These are phyloP conservation scores for Galleria mellonella DNA, from an alignment of 1,140 invertebrate genomes.

Conservation along the genomic window DNA sequence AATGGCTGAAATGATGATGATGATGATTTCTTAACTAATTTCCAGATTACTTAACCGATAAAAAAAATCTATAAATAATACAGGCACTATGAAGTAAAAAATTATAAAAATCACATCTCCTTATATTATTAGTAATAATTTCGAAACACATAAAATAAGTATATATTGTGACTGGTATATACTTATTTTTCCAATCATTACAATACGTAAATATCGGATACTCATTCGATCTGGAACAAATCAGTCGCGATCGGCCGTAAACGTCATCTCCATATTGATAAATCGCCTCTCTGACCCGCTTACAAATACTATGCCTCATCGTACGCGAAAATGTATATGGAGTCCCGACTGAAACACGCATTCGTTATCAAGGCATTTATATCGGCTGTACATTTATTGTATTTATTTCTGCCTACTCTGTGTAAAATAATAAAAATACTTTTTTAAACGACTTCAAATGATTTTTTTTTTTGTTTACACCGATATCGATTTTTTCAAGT, in stretches of 20 bases:
- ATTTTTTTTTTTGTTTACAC: too few species aligned
- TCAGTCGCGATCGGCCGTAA: slow-evolving; percentile 37
- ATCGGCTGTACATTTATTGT: too few species aligned
- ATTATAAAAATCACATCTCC: neutral
- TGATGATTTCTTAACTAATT: too few species aligned
- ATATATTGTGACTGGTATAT: too few species aligned
- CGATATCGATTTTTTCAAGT: too few species aligned
- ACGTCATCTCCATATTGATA: slow-evolving; percentile 37
- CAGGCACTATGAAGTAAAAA: neutral
- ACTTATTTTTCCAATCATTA: slow-evolving; percentile 7
- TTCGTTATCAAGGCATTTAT: neutral
- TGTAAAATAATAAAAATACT: too few species aligned
- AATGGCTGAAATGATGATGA: too few species aligned
- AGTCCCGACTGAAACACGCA: neutral
- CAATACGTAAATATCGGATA: slow-evolving; percentile 28
- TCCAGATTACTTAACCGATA: too few species aligned
- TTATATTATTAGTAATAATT: neutral
- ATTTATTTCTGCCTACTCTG: too few species aligned
- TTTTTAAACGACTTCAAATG: too few species aligned
- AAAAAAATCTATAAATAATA: neutral
- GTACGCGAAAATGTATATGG: slow-evolving; percentile 3
- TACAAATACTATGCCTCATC: slow-evolving; percentile 16
- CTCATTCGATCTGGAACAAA: slow-evolving; percentile 34
- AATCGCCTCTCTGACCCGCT: slow-evolving; percentile 36
- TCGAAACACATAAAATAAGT: too few species aligned